Percentiles rank a stretch among this genome's conserved stretches.
Evolutionary conservation across 2,888 invertebrate species (phyloP).

Genomic region (Agonum fuliginosum): DNA sequence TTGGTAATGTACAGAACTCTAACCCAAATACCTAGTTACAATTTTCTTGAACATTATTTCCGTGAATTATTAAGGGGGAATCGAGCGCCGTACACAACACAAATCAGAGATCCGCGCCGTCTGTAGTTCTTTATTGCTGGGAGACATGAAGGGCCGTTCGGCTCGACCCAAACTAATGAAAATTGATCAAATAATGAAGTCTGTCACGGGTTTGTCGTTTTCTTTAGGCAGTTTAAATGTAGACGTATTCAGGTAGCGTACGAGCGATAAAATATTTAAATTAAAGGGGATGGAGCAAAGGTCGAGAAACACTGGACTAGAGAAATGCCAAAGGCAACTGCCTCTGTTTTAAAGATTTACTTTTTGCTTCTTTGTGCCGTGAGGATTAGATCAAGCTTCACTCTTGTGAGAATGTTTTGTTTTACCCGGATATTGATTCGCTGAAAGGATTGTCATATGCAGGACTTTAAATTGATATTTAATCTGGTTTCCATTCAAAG

Average conservation of each 20-base stretch:
- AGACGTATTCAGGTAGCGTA: constrained; percentile 56
- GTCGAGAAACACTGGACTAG: constrained; percentile 23
- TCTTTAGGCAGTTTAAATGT: constrained; percentile 49
- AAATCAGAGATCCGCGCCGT: neutral
- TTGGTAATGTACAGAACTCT: neutral
- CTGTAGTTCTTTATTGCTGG: neutral
- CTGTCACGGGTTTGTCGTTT: constrained; percentile 55
- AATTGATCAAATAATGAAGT: constrained; percentile 58
- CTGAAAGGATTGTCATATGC: constrained; percentile 11
- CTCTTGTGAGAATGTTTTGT: constrained; percentile 13
- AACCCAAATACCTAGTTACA: neutral
- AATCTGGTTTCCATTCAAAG: neutral
- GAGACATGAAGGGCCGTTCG: constrained; percentile 11
- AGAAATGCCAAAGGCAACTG: neutral
- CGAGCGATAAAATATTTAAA: constrained; percentile 56
- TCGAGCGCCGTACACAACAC: neutral
- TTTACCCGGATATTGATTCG: constrained; percentile 3
- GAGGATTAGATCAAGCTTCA: constrained; percentile 23
- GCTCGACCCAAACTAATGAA: constrained; percentile 45
- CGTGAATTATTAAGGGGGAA: neutral
- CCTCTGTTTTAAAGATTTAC: constrained; percentile 34
- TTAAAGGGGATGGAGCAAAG: constrained; percentile 56
- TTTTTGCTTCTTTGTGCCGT: constrained; percentile 28
- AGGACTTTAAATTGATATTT: constrained; percentile 10
- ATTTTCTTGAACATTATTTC: neutral